Conservation (phyloP, 2,113 vertebrate species). For the Synodontis membranacea region DNA sequence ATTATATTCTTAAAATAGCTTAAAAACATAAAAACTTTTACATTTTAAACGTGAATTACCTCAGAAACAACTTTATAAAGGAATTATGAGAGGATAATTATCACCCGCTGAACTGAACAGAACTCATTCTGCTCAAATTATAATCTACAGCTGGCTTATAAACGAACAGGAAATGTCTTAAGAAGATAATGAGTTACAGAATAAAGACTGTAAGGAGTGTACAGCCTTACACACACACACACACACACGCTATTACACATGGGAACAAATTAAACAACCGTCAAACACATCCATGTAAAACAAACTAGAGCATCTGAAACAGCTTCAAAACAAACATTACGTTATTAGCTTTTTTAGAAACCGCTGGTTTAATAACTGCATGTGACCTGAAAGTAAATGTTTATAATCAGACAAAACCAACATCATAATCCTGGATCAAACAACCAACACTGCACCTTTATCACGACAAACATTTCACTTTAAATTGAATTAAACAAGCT, state of each 20-base stretch:
- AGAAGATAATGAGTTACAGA: background rate
- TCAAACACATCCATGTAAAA: background rate
- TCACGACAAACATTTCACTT: too few relatives aligned
- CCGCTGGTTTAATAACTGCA: too few relatives aligned
- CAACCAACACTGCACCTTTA: too few relatives aligned
- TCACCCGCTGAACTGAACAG: background rate
- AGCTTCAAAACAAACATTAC: background rate
- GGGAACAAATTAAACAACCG: background rate
- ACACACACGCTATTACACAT: background rate
- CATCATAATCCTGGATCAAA: too few relatives aligned
- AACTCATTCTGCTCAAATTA: background rate
- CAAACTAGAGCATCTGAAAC: background rate
- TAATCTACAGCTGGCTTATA: background rate
- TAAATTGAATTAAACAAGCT: too few relatives aligned
- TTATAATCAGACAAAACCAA: too few relatives aligned
- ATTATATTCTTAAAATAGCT: background rate
- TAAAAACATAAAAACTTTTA: background rate
- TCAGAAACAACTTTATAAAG: background rate
- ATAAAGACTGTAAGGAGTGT: background rate
- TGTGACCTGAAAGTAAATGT: too few relatives aligned
- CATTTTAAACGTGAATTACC: background rate
- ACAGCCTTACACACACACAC: background rate
- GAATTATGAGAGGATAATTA: background rate
- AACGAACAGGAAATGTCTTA: background rate
- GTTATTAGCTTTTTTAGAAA: background rate